A percentile compares a stretch with the other conserved stretches of the same genome.
These are phyloP conservation scores for Protonemura montana DNA, from an alignment of 2,888 invertebrate genomes.

Conservation along the genomic window DNA sequence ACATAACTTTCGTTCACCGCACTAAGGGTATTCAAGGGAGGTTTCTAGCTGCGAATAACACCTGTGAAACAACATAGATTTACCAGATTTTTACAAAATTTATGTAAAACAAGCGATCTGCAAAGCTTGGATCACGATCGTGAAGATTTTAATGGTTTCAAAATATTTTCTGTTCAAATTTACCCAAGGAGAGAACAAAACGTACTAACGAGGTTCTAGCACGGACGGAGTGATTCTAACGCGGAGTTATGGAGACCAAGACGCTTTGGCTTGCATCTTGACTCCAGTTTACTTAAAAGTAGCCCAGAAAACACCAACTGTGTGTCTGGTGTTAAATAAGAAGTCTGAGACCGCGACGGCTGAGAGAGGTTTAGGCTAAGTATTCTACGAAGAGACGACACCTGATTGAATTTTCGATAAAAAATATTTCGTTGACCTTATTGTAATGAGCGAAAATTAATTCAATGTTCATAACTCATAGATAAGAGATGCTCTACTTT, in stretches of 20 bases:
- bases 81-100: too few species aligned
- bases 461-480: background rate
- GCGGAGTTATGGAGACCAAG: constrained; percentile 28
- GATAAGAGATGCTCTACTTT: too few species aligned
- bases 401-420: background rate
- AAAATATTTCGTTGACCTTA: too few species aligned
- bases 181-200: too few species aligned
- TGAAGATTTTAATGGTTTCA: too few species aligned
- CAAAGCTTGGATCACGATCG: too few species aligned
- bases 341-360: background rate
- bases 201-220: too few species aligned
- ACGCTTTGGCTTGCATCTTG: constrained; percentile 1
- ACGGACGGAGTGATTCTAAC: too few species aligned
- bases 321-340: background rate
- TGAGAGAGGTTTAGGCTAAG: constrained; percentile 23
- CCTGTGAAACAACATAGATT: too few species aligned
- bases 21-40: constrained; percentile 16
- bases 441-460: background rate
- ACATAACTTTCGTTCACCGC: background rate
- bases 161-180: too few species aligned
- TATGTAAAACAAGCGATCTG: too few species aligned
- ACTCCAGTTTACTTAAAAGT: background rate
- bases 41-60: constrained; percentile 15
- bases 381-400: background rate
- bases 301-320: background rate